Base-by-base conservation (phyloP, 2,113 vertebrate genomes). In the Pogona vitticeps region DNA sequence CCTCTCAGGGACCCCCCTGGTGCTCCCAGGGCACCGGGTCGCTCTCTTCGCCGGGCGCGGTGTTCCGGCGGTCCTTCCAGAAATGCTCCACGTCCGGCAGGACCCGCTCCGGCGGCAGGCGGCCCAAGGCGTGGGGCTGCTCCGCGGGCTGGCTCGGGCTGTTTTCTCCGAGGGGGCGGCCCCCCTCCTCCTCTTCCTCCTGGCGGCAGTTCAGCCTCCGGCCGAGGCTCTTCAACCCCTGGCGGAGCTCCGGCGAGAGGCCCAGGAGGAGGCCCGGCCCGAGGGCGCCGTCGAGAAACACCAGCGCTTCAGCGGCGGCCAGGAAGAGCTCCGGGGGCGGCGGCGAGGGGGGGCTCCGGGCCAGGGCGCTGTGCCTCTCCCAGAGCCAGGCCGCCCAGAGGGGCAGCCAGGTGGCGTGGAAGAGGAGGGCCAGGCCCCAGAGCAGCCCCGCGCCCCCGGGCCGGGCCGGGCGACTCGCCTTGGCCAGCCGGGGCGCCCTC, bases 21-120 rank as follows among this genome's bases (percentile, higher is more conserved):
- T 89, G 92, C 84, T 98, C 97, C 97, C 97, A 98, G 1, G 97
- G 97, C 40, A 97, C 87, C 1, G 97, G 97, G 89, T 94, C 96
- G 70, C 92, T 95, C 42, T 96, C 94, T 56, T 96, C 96, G 28
- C 94, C 93, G 0, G 95, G 92, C 1, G 94, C 90, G 21, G 96
- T 96, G 67, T 96, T 95, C 72, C 96, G 91, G 85, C 97, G 94
- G 61, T 96, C 96, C 46, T 95, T 97, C 97, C 93, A 93, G 56
- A 98, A 96, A 42, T 97, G 96, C 91, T 97, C 96, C 21, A 98
- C 95, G 17, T 97, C 96, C 0, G 94, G 95, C 80, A 97, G 94
- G 58, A 95, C 86, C 87, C 94, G 96, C 2, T 88, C 88, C 14
- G 68, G 75, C 23, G 23, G 92, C 87, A 93, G 92, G 71, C 3